phyloP scores from a whole-genome alignment of 2,113 vertebrate genomes.

The Eptesicus fuscus region DNA sequence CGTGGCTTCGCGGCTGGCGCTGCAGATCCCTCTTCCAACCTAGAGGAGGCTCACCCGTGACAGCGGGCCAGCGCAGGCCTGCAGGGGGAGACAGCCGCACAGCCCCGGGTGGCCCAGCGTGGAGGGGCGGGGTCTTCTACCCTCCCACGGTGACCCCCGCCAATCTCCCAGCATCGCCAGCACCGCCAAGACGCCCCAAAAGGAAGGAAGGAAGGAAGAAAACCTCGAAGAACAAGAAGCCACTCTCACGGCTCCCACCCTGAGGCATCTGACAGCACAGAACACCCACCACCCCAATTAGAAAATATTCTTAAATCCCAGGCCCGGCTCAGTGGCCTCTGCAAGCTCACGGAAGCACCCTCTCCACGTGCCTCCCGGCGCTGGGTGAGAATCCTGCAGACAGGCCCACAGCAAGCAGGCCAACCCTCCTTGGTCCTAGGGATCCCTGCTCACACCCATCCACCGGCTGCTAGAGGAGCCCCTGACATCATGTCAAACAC shows the following conservation, averaged over 20 bases:
- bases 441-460: background rate
- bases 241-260: background rate
- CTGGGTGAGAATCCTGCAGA: slow-evolving; percentile 1
- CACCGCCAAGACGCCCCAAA: background rate
- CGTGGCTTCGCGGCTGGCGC: background rate
- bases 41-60: background rate
- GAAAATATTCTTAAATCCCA: background rate
- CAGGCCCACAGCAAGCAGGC: background rate
- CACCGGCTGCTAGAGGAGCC: background rate
- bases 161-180: background rate
- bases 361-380: background rate
- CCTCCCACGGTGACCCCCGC: background rate
- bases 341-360: background rate
- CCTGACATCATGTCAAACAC: background rate
- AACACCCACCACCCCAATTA: background rate
- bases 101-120: accelerated
- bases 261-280: background rate
- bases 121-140: background rate
- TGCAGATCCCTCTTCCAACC: background rate
- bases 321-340: background rate
- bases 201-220: background rate
- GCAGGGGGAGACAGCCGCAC: background rate
- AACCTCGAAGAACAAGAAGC: background rate
- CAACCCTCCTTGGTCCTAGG: background rate
- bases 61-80: background rate